Percentiles rank a stretch among this genome's conserved stretches.
phyloP scores from a whole-genome alignment of 1,140 invertebrate genomes.

The Chlorops oryzae region DNA sequence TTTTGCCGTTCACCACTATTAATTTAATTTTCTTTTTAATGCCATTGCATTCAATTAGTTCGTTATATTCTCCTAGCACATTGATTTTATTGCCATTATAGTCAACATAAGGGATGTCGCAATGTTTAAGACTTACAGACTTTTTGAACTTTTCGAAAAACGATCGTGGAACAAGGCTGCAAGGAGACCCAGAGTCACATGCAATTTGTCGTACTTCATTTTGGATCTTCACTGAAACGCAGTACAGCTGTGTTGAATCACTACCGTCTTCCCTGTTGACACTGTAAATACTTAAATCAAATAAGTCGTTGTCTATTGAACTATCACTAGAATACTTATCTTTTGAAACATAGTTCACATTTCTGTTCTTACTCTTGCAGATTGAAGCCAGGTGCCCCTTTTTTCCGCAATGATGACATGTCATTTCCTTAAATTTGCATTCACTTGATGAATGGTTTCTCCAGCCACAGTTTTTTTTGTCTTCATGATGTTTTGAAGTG shows the following conservation, averaged over 20 bases:
- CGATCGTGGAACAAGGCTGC: neutral
- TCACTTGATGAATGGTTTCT: neutral
- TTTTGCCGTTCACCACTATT: no score
- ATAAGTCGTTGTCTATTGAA: neutral
- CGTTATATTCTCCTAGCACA: neutral
- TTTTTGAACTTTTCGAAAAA: neutral
- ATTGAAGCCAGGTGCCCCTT: neutral
- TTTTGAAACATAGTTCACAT: no score
- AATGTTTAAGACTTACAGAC: neutral
- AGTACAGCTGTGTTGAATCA: no score
- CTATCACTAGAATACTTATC: neutral
- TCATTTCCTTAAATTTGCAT: neutral
- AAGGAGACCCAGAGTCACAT: neutral
- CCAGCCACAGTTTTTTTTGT: neutral
- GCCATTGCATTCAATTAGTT: neutral
- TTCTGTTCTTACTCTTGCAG: no score
- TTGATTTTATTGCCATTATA: neutral
- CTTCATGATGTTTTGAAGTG: no score
- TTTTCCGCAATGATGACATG: neutral
- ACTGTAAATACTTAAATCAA: neutral
- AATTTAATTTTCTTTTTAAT: neutral
- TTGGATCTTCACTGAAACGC: neutral
- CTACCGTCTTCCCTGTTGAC: no score
- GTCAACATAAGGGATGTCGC: neutral
- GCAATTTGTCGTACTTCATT: neutral